These are phyloP conservation scores for Melanerpes aurifrons DNA, from an alignment of 2,113 vertebrate genomes.

Conservation along the genomic window DNA sequence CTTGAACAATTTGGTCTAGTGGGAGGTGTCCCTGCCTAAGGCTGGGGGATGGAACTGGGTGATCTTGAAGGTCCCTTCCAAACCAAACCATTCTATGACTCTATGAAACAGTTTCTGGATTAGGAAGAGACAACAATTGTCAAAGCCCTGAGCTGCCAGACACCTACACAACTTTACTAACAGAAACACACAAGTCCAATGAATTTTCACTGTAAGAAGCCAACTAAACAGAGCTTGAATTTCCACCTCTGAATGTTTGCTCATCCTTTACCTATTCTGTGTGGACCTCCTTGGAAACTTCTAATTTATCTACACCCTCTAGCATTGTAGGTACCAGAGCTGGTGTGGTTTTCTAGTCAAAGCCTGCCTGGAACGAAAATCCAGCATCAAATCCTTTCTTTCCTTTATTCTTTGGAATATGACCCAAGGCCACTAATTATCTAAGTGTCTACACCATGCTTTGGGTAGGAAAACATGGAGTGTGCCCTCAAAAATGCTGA, in stretches of 20 bases:
- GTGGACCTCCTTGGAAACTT: not conserved
- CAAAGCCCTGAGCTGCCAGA: not conserved
- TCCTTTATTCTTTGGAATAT: not conserved
- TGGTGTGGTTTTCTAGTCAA: not conserved
- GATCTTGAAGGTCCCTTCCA: too few relatives aligned
- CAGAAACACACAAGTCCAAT: not conserved
- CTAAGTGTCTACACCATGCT: not conserved
- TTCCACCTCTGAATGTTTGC: not conserved
- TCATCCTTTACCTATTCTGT: not conserved
- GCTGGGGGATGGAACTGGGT: too few relatives aligned
- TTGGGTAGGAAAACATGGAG: not conserved
- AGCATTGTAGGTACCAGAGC: not conserved
- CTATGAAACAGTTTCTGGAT: not conserved
- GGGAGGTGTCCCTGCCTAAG: too few relatives aligned
- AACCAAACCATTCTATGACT: too few relatives aligned
- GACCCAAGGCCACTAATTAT: not conserved
- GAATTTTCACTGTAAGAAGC: not conserved
- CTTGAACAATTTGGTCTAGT: too few relatives aligned
- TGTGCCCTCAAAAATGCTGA: not conserved
- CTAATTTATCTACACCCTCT: not conserved
- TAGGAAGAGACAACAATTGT: not conserved
- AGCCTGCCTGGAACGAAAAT: not conserved
- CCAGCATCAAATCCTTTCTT: not conserved
- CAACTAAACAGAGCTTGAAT: not conserved
- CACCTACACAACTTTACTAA: not conserved